Evolutionary conservation across 2,797 vertebrate species (phyloP).

Genomic region (Pipistrellus nathusii): DNA sequence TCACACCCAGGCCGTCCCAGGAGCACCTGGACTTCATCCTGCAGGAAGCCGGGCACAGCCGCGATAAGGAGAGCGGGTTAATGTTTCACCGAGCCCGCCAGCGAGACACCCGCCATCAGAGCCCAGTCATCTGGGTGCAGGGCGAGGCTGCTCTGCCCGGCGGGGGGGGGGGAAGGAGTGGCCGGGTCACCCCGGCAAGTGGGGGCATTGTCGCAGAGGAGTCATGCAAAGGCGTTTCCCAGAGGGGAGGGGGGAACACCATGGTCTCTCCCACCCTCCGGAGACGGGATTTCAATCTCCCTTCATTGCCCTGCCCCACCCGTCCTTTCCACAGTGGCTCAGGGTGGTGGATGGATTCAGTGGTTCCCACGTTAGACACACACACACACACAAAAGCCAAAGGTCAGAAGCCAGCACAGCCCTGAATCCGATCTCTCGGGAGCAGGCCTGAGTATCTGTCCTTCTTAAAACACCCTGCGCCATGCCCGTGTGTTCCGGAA

Average conservation of each 20-base stretch:
- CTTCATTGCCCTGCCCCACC: neutral
- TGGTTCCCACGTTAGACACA: slow-evolving; percentile 37
- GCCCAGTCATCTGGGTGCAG: neutral
- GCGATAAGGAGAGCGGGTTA: slow-evolving; percentile 78
- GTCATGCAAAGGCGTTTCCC: neutral
- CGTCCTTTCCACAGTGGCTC: slow-evolving; percentile 23
- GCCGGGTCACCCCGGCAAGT: neutral
- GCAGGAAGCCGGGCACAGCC: slow-evolving; percentile 68
- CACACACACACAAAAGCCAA: neutral
- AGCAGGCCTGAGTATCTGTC: neutral
- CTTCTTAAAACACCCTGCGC: neutral
- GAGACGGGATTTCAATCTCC: neutral
- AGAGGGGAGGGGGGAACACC: neutral
- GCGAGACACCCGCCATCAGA: too few species aligned
- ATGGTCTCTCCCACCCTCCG: neutral
- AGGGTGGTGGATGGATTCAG: neutral
- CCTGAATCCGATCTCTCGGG: neutral
- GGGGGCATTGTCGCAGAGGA: neutral
- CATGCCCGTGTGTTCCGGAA: neutral
- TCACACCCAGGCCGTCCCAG: slow-evolving; percentile 58
- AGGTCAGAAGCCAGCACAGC: neutral
- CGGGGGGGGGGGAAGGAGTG: neutral
- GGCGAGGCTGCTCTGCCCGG: neutral
- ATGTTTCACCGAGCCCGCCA: slow-evolving; percentile 83
- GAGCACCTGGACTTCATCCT: slow-evolving; percentile 83